Base-by-base conservation (phyloP, 2,797 vertebrate genomes). In the Leptodactylus fallax region DNA sequence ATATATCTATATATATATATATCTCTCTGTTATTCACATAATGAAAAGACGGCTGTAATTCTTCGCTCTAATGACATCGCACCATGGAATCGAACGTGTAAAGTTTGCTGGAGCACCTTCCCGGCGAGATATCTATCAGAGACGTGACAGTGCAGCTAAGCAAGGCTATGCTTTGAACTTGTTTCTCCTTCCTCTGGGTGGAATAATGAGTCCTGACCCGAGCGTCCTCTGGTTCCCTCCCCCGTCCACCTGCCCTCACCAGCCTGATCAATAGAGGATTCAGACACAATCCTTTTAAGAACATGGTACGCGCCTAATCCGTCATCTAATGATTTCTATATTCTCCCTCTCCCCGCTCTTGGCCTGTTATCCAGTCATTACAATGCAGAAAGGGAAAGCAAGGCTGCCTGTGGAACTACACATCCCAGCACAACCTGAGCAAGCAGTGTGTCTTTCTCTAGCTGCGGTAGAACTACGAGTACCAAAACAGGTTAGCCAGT, bases 271-370 rank as follows among this genome's bases (percentile, higher is more conserved):
- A 89, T 89, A 89, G 74, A 83, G 63, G 80, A 87, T 79, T 83
- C 85, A 87, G 74, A 83, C 85, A 79, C 88, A 79, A 83, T 86
- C 85, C 88, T 87, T 89, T 89, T 89, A 89, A 78, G 71, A 78
- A 86, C 27, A 61, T 47, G 61, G 61, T 60, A 77, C 63, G 47
- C 17, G 60, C 27, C 80, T 87, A 72, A 89, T 89, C 85, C 85
- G 78, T 89, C 85, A 79, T 71, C 80, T 79, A 86, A 69, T 56
- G 80, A 86, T 89, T 55, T 58, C 83, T 76, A 36, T 3, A 47
- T 60, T 77, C 81, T 49, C 71, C 16, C 60, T 27, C 56, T 19
- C 17, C 78, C 78, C 23, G 27, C 60, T 49, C 55, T 45, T 23
- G 12, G 16, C 47, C 49, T n/a, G n/a, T 76, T 49, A 76, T 61